Percentiles rank a stretch among this genome's conserved stretches.
Evolutionary conservation across 2,113 vertebrate species (phyloP).

Genomic region (Xenus cinereus): DNA sequence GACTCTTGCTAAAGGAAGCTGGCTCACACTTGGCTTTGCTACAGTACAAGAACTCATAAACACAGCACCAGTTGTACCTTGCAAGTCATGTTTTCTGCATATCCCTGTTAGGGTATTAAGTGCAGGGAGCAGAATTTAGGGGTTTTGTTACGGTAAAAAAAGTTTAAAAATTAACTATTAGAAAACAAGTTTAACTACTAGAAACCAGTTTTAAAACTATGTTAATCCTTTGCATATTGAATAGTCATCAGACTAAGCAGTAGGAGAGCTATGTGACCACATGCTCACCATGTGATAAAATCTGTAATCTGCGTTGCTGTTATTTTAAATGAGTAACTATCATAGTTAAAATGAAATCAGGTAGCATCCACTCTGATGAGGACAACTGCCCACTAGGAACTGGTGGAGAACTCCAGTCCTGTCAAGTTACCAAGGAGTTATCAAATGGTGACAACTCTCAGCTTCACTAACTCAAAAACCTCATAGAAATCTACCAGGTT

Average conservation of each 20-base stretch:
- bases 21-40: background rate
- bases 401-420: background rate
- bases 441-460: background rate
- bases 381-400: background rate
- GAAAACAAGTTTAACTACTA: background rate
- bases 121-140: background rate
- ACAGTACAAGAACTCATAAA: background rate
- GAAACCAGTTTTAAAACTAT: background rate
- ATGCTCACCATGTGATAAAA: background rate
- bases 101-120: background rate
- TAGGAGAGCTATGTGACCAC: background rate
- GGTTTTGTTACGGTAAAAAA: background rate
- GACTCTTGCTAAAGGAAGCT: background rate
- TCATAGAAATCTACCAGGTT: background rate
- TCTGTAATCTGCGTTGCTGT: background rate
- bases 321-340: background rate
- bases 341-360: background rate
- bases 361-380: too few relatives aligned
- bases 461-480: background rate
- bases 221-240: background rate
- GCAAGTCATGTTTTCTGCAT: background rate
- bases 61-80: background rate
- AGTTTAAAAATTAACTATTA: background rate
- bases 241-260: background rate
- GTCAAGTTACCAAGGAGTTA: background rate